Conservation (phyloP, 2,888 invertebrate genomes). For the Dicyrtomina minuta region DNA sequence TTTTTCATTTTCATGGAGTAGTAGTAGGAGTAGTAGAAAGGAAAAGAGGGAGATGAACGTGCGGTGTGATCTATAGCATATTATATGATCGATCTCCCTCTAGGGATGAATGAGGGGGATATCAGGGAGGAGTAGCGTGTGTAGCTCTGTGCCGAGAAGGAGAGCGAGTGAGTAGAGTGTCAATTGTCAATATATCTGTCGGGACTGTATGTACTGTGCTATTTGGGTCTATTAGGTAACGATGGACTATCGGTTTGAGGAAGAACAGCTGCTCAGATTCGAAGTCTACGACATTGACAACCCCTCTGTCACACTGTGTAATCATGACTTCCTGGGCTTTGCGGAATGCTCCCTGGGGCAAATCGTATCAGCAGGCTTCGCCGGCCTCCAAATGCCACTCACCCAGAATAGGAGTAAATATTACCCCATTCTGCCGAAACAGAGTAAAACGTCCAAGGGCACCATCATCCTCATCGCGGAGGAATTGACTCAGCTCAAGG, state of each 20-base stretch:
- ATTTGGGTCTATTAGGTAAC: constrained; percentile 57
- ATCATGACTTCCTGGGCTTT: constrained; percentile 61
- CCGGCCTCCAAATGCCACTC: constrained; percentile 40
- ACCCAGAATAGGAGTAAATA: constrained; percentile 41
- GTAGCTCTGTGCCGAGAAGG: no score
- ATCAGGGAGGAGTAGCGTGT: no score
- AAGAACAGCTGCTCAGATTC: constrained; percentile 62
- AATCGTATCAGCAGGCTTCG: constrained; percentile 56
- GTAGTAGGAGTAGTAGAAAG: no score
- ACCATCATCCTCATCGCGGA: constrained; percentile 47
- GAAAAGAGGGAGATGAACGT: not conserved
- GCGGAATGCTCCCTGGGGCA: constrained; percentile 61
- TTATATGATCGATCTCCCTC: no score
- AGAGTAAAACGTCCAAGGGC: constrained; percentile 47
- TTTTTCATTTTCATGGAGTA: no score
- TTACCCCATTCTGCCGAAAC: constrained; percentile 47
- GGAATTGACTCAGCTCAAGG: constrained; percentile 50
- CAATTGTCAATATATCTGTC: no score
- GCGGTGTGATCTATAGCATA: no score
- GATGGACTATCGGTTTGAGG: constrained; percentile 63
- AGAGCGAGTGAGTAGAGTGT: no score
- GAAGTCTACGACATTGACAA: constrained; percentile 58
- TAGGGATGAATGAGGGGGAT: no score
- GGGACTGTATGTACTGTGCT: no score
- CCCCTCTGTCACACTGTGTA: constrained; percentile 53